Conservation (phyloP, 2,888 invertebrate genomes). For the Hofmannophila pseudospretella region DNA sequence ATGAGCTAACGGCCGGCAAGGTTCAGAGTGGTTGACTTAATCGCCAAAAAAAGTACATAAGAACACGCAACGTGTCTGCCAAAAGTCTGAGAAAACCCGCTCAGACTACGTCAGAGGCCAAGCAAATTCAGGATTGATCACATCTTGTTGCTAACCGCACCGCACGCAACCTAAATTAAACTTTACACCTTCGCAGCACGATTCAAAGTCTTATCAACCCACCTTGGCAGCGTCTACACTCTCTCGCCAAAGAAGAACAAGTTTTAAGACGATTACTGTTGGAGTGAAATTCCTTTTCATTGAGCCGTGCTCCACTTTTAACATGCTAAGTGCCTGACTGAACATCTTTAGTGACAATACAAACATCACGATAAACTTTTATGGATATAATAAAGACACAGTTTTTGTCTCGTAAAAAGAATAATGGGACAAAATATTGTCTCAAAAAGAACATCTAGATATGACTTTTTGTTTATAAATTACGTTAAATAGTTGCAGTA, state of each 20-base stretch:
- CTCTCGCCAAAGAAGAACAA: conserved; percentile 21
- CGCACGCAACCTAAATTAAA: conserved; percentile 22
- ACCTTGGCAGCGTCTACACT: conserved; percentile 11
- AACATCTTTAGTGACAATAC: conserved; percentile 29
- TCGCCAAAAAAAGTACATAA: conserved; percentile 26
- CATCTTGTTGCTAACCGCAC: conserved; percentile 37
- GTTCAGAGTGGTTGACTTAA: too few species aligned
- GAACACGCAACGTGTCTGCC: conserved; percentile 27
- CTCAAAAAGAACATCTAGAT: too few species aligned
- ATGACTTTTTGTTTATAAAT: too few species aligned
- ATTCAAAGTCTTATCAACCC: conserved; percentile 16
- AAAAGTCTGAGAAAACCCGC: conserved; percentile 40
- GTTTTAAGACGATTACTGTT: conserved; percentile 18
- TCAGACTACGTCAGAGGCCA: conserved; percentile 27
- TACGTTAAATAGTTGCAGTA: too few species aligned
- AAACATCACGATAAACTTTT: conserved; percentile 35
- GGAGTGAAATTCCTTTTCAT: conserved; percentile 19
- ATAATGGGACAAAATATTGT: too few species aligned
- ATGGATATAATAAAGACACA: conserved; percentile 21
- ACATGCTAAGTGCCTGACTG: conserved; percentile 25
- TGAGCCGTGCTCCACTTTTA: conserved; percentile 26
- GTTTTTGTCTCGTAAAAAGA: neutral
- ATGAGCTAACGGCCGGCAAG: too few species aligned
- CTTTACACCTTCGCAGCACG: conserved; percentile 20
- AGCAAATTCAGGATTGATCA: conserved; percentile 37